A percentile compares a stretch with the other conserved stretches of the same genome.
phyloP scores from a whole-genome alignment of 2,113 vertebrate genomes.

The Chiloscyllium plagiosum region DNA sequence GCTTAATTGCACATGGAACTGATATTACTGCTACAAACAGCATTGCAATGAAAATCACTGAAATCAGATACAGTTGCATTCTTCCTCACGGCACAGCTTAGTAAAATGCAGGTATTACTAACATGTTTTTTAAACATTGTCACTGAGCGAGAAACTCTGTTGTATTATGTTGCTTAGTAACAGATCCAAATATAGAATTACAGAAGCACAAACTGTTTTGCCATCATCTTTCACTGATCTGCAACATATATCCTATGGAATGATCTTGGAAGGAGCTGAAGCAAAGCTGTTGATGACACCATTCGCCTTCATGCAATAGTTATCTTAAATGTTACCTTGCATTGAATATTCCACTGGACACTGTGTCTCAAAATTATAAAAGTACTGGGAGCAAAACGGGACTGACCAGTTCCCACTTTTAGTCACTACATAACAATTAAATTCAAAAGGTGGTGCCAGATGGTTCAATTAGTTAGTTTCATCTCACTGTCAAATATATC shows the following conservation, averaged over 20 bases:
- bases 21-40: too few relatives aligned
- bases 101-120: neutral
- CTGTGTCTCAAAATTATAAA: neutral
- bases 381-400: neutral
- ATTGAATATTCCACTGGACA: too few relatives aligned
- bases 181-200: neutral
- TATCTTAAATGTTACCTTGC: neutral
- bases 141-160: neutral
- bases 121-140: neutral
- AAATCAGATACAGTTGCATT: neutral
- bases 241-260: neutral
- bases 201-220: too few relatives aligned
- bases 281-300: neutral
- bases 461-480: neutral
- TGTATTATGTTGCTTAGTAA: neutral
- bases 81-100: neutral
- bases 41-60: neutral
- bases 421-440: neutral
- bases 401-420: neutral
- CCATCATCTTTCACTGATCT: neutral
- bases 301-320: neutral
- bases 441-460: neutral
- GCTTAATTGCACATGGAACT: too few relatives aligned
- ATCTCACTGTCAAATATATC: neutral
- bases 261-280: neutral